These are phyloP conservation scores for Pheosia gnoma DNA, from an alignment of 2,888 invertebrate genomes.

Conservation along the genomic window DNA sequence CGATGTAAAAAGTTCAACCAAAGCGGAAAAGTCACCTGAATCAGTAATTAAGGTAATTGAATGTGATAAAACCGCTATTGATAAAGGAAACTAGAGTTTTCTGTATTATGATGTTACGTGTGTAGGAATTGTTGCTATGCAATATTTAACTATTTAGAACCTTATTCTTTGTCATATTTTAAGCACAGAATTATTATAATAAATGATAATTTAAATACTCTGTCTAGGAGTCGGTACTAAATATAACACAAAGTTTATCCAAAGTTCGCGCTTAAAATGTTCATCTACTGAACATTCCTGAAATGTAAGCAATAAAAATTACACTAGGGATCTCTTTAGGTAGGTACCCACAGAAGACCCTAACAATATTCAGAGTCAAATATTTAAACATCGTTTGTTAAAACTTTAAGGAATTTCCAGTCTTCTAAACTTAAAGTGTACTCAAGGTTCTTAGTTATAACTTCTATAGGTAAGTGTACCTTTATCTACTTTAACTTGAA, in stretches of 20 bases:
- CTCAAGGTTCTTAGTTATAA: background rate
- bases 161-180: no score
- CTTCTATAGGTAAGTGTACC: background rate
- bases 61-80: no score
- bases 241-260: background rate
- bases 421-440: background rate
- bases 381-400: slow-evolving; percentile 5
- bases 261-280: background rate
- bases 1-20: slow-evolving; percentile 60
- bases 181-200: background rate
- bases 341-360: background rate
- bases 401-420: slow-evolving; percentile 6
- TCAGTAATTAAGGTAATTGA: slow-evolving; percentile 66
- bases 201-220: no score
- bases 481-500: background rate
- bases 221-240: no score
- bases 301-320: background rate
- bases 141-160: no score
- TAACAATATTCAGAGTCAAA: background rate
- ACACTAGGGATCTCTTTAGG: background rate
- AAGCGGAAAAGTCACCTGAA: slow-evolving; percentile 54
- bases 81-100: no score
- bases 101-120: no score
- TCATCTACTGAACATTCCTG: background rate
- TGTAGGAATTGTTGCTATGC: no score